Evolutionary conservation across 2,113 vertebrate genomes (phyloP), one percentile per base, ranked within the genome.

Genomic region (Agapornis roseicollis): DNA sequence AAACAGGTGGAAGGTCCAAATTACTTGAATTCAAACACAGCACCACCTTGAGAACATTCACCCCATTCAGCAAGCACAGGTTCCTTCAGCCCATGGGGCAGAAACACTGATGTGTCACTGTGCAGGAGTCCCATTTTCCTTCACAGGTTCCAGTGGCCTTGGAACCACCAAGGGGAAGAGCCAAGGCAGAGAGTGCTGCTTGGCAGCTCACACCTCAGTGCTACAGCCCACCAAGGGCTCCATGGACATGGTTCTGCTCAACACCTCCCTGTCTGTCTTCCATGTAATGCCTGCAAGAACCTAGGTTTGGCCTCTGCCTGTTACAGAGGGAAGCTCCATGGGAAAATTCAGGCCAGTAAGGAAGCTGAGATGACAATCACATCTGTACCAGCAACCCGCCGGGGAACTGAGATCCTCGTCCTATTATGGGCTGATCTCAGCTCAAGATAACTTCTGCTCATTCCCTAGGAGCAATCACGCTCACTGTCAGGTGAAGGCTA

Each of bases 201-300:
- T 5, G 1, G 52, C 52, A 55, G 25, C 27, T 76, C 14, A 1
- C 4, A 6, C 10, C 50, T 56, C 12, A 9, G 19, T 5, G 28
- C 47, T 53, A 23, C 3, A 6, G 17, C 35, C 5, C 44, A 41
- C 20, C 10, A 3, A 53, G 37, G 14, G 23, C 63, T 46, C 53
- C 2, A 0, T 1, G 29, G 47, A 44, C 55, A 63, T 0, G 0
- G 22, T 69, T 55, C 74, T 28, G 19, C 28, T 14, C 19, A 16
- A 20, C 52, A 42, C 23, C 8, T 39, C 37, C 47, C 71, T 1
- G 1, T 6, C 20, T 17, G 20, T 71, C 63, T 70, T 17, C 56
- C 63, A 80, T 12, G 41, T 33, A 22, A 41, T 0, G 13, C 39
- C n/a, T 17, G 9, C 63, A 61, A 24, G 37, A 91, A 63, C 33